Evolutionary conservation across 2,888 invertebrate genomes (phyloP).

Genomic region (Girardia tigrina): DNA sequence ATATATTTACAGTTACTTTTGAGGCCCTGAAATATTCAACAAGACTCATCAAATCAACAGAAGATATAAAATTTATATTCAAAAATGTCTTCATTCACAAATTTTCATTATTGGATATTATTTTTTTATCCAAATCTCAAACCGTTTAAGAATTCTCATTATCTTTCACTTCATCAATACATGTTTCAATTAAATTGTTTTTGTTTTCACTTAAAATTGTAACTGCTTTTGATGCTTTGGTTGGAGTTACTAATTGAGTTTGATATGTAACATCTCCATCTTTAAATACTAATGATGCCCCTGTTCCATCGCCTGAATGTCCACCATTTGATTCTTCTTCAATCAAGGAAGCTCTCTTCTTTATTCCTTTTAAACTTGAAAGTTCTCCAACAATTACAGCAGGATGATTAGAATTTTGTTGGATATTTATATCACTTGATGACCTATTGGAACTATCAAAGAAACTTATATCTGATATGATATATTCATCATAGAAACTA

Average conservation of each 20-base stretch:
- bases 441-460: not conserved
- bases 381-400: not conserved
- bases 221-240: not conserved
- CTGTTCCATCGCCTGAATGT: not conserved
- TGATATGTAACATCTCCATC: constrained; percentile 1
- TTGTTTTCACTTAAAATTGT: not conserved
- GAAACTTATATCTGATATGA: not conserved
- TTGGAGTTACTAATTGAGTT: not conserved
- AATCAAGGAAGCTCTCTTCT: constrained; percentile 1
- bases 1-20: too few species aligned
- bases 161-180: constrained; percentile 16
- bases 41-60: too few species aligned
- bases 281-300: not conserved
- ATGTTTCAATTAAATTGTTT: not conserved
- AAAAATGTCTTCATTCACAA: too few species aligned
- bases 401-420: not conserved
- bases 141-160: too few species aligned
- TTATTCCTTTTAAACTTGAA: not conserved
- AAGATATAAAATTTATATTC: too few species aligned
- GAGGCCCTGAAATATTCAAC: too few species aligned
- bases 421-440: not conserved
- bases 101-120: too few species aligned
- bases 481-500: constrained; percentile 9
- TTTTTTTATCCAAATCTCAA: too few species aligned
- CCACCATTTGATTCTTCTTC: constrained; percentile 12